Conservation (phyloP, 2,797 vertebrate genomes). For the Enteromius anoplus region DNA sequence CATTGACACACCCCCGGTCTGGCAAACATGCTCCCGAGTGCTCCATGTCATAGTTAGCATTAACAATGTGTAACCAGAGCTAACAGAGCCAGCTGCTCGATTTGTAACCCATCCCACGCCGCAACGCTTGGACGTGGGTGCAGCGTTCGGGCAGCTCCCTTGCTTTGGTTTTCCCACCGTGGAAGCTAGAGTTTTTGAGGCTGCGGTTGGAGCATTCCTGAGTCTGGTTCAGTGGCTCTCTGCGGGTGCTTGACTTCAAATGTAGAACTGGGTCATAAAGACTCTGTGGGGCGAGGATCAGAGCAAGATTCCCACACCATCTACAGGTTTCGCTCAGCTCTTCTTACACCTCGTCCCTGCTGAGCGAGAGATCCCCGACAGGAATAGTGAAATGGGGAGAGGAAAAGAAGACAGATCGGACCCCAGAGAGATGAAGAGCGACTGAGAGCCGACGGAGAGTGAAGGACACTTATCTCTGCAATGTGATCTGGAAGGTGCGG, state of each 20-base stretch:
- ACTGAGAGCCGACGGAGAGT: conserved; percentile 57
- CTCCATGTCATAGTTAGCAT: conserved; percentile 45
- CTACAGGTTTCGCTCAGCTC: conserved; percentile 28
- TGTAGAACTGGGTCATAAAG: conserved; percentile 52
- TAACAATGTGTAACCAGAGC: conserved; percentile 38
- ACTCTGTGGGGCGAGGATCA: conserved; percentile 35
- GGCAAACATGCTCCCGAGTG: conserved; percentile 25
- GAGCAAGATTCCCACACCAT: conserved; percentile 41
- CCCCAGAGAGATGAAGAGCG: conserved; percentile 35
- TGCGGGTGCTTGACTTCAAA: conserved; percentile 53
- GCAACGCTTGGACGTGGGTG: conserved; percentile 32
- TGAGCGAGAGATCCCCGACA: conserved; percentile 44
- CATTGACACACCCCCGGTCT: conserved; percentile 17
- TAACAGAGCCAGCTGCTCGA: conserved; percentile 39
- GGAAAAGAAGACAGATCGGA: conserved; percentile 47
- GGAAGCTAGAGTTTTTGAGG: conserved; percentile 33
- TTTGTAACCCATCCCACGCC: conserved; percentile 37
- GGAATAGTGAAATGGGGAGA: conserved; percentile 39
- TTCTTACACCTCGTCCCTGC: conserved; percentile 31
- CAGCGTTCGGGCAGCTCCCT: conserved; percentile 26
- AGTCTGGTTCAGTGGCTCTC: conserved; percentile 49
- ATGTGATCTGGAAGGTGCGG: conserved; percentile 34
- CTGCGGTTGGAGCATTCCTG: conserved; percentile 51
- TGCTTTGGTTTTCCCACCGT: conserved; percentile 44
- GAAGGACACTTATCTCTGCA: conserved; percentile 54